Base-by-base conservation (phyloP, 2,888 invertebrate species). In the Polymixis lichenea region DNA sequence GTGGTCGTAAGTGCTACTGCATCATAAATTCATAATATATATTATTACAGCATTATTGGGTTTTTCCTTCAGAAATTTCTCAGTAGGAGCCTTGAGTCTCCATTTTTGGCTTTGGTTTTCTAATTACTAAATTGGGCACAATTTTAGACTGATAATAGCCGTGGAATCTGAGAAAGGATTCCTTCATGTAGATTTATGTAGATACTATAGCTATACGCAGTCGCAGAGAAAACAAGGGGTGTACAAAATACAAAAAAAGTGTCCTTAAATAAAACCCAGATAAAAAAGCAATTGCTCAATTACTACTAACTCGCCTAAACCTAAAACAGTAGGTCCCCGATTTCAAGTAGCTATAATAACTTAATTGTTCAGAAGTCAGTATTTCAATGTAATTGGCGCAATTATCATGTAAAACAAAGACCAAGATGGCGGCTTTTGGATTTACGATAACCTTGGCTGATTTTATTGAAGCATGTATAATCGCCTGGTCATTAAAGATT, bases 371-470 rank as follows among this genome's bases (percentile, higher is more conserved):
- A 38, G 79, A 46, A 28, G 32, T 58, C 17, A 46, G 25, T 60
- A 60, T 28, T 32, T 66, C 32, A 38, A n/a, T 72, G 28, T 84
- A 75, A 84, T 61, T 75, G 25, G 38, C 15, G 22, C 11, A 75
- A 80, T 82, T 69, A 75, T 80, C 46, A 43, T 69, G 68, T 80
- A 69, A 22, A 80, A 73, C 38, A 65, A 71, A 72, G 65, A 46
- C 61, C 38, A 83, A 66, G 56, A 66, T 62, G 61, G 84, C 22
- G 51, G 56, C 70, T 43, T 67, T 56, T 19, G 7, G 49, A 49
- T 72, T 83, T n/a, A 28, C 15, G 43, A 49, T n/a, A 58, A 32
- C 60, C 71, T 80, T 71, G 55, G 53, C 43, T 43, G 19, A 60
- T 65, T 67, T 79, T 67, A 67, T 55, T 32, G 25, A 66, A 68